Conservation (phyloP, 2,113 vertebrate genomes). For the Ploceus nigricollis region DNA sequence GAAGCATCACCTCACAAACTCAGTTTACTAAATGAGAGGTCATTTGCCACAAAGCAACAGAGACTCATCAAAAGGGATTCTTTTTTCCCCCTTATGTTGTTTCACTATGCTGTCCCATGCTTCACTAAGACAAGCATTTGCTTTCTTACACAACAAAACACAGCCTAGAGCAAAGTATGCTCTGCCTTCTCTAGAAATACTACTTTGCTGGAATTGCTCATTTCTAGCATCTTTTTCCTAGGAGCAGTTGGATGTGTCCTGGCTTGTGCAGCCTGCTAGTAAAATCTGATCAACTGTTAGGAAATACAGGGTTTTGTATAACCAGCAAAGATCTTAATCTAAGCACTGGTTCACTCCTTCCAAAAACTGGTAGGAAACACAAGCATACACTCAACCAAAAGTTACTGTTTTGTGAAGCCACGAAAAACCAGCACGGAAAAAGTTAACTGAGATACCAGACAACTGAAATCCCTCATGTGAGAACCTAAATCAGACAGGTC, state of each 20-base stretch:
- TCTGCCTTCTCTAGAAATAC: not conserved
- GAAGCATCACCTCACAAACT: not conserved
- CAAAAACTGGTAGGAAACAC: not conserved
- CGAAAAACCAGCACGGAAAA: not conserved
- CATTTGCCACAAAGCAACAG: not conserved
- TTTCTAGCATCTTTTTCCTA: not conserved
- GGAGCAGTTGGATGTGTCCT: not conserved
- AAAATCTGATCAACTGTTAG: not conserved
- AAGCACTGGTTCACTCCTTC: not conserved
- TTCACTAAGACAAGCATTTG: not conserved
- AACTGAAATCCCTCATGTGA: not conserved
- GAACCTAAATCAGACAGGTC: not conserved
- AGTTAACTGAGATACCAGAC: not conserved
- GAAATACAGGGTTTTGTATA: not conserved
- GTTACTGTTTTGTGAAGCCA: not conserved
- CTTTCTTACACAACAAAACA: not conserved
- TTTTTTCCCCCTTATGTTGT: not conserved
- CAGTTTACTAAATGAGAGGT: not conserved
- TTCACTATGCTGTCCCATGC: not conserved
- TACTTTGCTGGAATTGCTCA: not conserved
- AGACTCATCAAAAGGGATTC: not conserved
- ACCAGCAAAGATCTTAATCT: conserved; percentile 16
- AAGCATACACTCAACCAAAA: not conserved
- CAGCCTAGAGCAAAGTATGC: not conserved
- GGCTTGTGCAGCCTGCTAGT: not conserved